phyloP scores from a whole-genome alignment of 1,140 invertebrate species.

The Hylyphantes graminicola region DNA sequence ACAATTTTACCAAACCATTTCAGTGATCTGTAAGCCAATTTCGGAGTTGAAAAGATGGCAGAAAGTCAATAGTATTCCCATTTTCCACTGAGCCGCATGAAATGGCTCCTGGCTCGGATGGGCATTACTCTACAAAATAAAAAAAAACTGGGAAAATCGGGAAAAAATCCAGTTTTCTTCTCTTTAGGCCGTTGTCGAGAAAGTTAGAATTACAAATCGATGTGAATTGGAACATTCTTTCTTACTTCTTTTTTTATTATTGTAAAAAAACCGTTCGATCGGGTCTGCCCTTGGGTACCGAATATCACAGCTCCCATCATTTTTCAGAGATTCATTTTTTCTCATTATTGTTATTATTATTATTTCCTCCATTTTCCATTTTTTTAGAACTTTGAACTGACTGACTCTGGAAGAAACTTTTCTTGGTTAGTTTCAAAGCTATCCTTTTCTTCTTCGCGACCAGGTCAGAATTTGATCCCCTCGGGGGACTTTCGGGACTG shows the following conservation, averaged over 20 bases:
- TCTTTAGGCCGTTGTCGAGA: slow-evolving; percentile 53
- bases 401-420: slow-evolving; percentile 24
- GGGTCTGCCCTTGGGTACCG: slow-evolving; percentile 25
- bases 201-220: slow-evolving; percentile 60
- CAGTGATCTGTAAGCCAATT: slow-evolving; percentile 36
- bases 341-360: slow-evolving; percentile 28
- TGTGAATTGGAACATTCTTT: slow-evolving; percentile 52
- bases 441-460: slow-evolving; percentile 16
- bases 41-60: slow-evolving; percentile 42
- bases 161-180: slow-evolving; percentile 48
- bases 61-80: slow-evolving; percentile 55
- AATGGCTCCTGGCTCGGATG: background rate
- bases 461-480: slow-evolving; percentile 30
- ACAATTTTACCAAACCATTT: no score
- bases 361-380: slow-evolving; percentile 9
- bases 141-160: slow-evolving; percentile 16
- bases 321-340: slow-evolving; percentile 16
- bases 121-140: background rate
- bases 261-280: background rate
- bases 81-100: slow-evolving; percentile 23
- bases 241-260: background rate
- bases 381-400: background rate
- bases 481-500: slow-evolving; percentile 1
- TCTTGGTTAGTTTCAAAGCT: slow-evolving; percentile 32
- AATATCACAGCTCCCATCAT: slow-evolving; percentile 31